These are phyloP conservation scores for Cynaeus angustus DNA, from an alignment of 2,888 invertebrate species.

Conservation along the genomic window DNA sequence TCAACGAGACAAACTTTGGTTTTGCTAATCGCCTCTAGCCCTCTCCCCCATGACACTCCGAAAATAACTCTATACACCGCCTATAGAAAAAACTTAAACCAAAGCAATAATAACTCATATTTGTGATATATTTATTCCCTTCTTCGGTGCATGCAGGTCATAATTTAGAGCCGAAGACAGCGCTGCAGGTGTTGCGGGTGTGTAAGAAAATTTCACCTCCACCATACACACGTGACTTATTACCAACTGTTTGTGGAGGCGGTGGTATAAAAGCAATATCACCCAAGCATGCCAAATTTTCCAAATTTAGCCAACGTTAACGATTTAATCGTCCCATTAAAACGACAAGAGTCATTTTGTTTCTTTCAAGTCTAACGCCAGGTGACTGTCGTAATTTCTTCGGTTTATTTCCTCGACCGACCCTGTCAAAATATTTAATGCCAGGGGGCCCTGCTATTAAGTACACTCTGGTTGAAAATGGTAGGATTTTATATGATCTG, in stretches of 20 bases:
- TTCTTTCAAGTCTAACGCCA: constrained; percentile 30
- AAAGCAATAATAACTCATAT: constrained; percentile 6
- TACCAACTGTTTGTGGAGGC: constrained; percentile 9
- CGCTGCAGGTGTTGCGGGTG: constrained; percentile 29
- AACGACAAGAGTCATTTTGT: constrained; percentile 38
- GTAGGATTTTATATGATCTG: background rate
- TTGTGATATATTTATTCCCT: constrained; percentile 20
- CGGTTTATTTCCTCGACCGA: constrained; percentile 30
- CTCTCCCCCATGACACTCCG: too few species aligned
- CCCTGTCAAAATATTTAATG: constrained; percentile 42
- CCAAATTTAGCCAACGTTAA: constrained; percentile 9
- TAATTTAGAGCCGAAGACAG: constrained; percentile 23
- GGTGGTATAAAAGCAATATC: constrained; percentile 1
- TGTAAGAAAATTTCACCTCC: constrained; percentile 12
- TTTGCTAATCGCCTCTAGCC: too few species aligned
- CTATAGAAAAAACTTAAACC: background rate
- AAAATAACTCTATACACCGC: background rate
- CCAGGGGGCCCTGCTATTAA: constrained; percentile 34
- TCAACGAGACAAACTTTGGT: too few species aligned
- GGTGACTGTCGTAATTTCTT: constrained; percentile 40
- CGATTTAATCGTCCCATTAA: constrained; percentile 37
- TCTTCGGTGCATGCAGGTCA: background rate
- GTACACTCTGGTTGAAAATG: constrained; percentile 33
- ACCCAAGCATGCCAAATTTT: constrained; percentile 14
- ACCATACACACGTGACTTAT: constrained; percentile 17